These are phyloP conservation scores for Malurus elegans DNA, from an alignment of 2,113 vertebrate species.

Conservation along the genomic window DNA sequence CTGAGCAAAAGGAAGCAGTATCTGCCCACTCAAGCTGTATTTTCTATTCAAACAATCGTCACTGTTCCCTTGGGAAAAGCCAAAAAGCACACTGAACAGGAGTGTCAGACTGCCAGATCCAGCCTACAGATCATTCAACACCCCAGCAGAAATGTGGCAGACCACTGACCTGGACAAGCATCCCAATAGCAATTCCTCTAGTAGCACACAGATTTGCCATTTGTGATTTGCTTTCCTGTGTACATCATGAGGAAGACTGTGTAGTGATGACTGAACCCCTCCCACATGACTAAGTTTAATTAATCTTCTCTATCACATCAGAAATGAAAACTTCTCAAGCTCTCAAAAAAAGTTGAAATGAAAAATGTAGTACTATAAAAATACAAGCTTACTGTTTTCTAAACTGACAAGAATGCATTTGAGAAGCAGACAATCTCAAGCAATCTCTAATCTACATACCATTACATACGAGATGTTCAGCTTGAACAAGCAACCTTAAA, in stretches of 20 bases:
- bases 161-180: neutral
- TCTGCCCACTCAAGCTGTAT: neutral
- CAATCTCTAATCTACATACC: neutral
- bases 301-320: neutral
- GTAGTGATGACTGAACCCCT: neutral
- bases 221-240: neutral
- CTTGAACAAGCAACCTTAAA: neutral
- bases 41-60: neutral
- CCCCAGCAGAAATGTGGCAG: too few relatives aligned
- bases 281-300: neutral
- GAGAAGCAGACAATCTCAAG: neutral
- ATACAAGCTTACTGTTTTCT: neutral
- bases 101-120: neutral
- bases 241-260: neutral
- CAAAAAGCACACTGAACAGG: neutral
- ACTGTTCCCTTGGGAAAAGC: neutral
- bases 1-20: neutral
- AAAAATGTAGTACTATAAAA: neutral
- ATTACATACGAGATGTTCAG: neutral
- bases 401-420: neutral
- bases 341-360: neutral
- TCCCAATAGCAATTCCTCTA: neutral
- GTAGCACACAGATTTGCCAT: neutral
- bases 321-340: neutral
- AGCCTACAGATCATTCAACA: neutral